Percentiles rank a stretch among this genome's conserved stretches.
Evolutionary conservation across 2,113 vertebrate genomes (phyloP).

Genomic region (Pseudonaja textilis): DNA sequence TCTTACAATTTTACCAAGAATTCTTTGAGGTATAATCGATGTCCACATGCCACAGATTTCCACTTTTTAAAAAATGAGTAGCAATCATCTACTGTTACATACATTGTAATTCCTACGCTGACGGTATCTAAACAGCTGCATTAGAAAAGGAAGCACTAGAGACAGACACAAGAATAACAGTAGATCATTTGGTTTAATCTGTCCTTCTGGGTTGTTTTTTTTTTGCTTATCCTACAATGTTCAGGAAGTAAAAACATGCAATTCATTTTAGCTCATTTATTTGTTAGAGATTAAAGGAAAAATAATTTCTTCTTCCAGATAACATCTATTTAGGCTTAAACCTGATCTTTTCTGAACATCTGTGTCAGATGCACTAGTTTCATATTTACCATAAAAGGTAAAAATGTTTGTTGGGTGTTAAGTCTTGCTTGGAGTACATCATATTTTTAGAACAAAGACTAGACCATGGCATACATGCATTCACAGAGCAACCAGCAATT

Average conservation of each 20-base stretch:
- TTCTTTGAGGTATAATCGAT: neutral
- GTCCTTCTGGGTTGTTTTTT: slow-evolving; percentile 26
- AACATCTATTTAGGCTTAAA: slow-evolving; percentile 32
- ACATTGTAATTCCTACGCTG: neutral
- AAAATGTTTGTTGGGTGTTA: neutral
- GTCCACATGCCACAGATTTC: neutral
- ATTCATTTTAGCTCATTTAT: slow-evolving; percentile 42
- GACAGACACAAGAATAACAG: slow-evolving; percentile 53
- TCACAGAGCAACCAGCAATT: neutral
- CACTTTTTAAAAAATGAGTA: neutral
- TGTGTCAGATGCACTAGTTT: slow-evolving; percentile 23
- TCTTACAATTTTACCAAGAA: neutral
- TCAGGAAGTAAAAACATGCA: slow-evolving; percentile 48
- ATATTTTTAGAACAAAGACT: slow-evolving; percentile 16
- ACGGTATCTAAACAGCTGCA: slow-evolving; percentile 19
- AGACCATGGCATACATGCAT: fast-evolving
- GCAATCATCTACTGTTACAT: neutral
- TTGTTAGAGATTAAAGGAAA: slow-evolving; percentile 57
- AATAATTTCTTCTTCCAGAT: slow-evolving; percentile 47
- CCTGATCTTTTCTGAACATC: neutral
- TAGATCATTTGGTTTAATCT: slow-evolving; percentile 28
- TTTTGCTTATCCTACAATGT: slow-evolving; percentile 49
- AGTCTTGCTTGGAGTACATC: neutral
- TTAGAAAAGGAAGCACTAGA: slow-evolving; percentile 62
- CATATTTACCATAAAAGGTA: slow-evolving; percentile 15